Base-by-base conservation (phyloP, 2,888 invertebrate species). In the Pyrrhia umbra region DNA sequence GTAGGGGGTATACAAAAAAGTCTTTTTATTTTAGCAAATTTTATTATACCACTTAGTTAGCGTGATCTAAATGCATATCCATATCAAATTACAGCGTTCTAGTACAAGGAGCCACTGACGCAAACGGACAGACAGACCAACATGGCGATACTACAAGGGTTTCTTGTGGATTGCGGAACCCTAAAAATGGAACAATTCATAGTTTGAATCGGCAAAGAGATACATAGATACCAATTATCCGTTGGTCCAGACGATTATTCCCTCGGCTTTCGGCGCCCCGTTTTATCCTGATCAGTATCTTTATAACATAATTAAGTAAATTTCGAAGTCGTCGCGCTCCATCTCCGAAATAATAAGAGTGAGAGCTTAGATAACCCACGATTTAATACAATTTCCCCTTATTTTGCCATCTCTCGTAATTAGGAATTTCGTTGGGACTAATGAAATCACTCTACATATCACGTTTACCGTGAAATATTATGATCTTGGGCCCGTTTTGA, bases 301-400 rank as follows among this genome's bases (percentile, higher is more conserved):
- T 91, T 88, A 88, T 86, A 90, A 89, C 85, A 88, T 89, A 90
- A 91, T 92, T 92, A 91, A 91, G 88, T 88, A 86, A 91, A 91
- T 92, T 91, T 91, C 85, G 76, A 89, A 90, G 87, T 88, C 87
- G 82, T 88, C 87, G 83, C 84, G 85, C 83, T 82, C 86, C 84
- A 83, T 88, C 85, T 85, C 83, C 82, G 78, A 90, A 87, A 91
- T 89, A 90, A 91, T 90, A 90, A 87, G 85, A 86, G 84, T 87
- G 82, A 88, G 84, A 87, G 88, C 85, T 86, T 81, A 86, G 87
- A 88, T 89, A 88, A 90, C 87, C 85, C 82, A 81, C 86, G 86
- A 88, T 88, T 89, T 89, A 88, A 88, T 87, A 84, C 85, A 86
- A 90, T 88, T 88, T 80, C 81, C 80, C 79, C 82, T 87, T 88